Base-by-base conservation (phyloP, 1,140 invertebrate genomes). In the Zaprionus africanus region DNA sequence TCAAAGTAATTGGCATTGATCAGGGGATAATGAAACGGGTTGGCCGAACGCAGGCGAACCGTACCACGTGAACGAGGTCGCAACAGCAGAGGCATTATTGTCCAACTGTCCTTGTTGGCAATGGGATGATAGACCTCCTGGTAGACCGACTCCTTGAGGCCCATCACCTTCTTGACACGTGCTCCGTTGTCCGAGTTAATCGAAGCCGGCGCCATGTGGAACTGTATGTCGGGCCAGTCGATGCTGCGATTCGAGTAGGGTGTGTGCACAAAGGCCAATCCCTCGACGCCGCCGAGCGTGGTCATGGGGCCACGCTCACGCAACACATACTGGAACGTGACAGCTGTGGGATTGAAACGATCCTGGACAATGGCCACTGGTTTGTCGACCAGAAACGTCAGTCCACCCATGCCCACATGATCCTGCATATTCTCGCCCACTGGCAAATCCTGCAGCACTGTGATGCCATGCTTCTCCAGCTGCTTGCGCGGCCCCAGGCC, bases 1-100 rank as follows among this genome's bases (percentile, higher is more conserved):
- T 95, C 94, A 66, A 98, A 97, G 86, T 98, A 98, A 82, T 98
- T 97, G 5, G 98, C 96, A 93, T 98, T 95, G 73, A 99, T 97
- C 11, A 96, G 90, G 0, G 98, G 98, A 84, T 96, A 96, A 17
- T 96, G 95, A 68, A 96, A 97, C 1, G 98, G 98, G 93, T 99
- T 96, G 0, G 95, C 95, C 49, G 94, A 96, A 62, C 94, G 94
- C 7, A 99, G 91, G 66, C 95, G 94, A 0, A 99, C 94, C 60
- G 95, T 96, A 6, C 98, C 98, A 57, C 95, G 92, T 1, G 97
- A 98, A 78, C 95, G 95, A 0, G 98, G 97, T 3, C 97, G 93
- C 28, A 98, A 92, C 3, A 98, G 92, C 15, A 97, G 93, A 1
- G 97, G 97, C 94, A 97, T 96, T 60, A 98, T 95, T 0, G 96